phyloP scores from a whole-genome alignment of 2,113 vertebrate genomes.

The Cygnus atratus region DNA sequence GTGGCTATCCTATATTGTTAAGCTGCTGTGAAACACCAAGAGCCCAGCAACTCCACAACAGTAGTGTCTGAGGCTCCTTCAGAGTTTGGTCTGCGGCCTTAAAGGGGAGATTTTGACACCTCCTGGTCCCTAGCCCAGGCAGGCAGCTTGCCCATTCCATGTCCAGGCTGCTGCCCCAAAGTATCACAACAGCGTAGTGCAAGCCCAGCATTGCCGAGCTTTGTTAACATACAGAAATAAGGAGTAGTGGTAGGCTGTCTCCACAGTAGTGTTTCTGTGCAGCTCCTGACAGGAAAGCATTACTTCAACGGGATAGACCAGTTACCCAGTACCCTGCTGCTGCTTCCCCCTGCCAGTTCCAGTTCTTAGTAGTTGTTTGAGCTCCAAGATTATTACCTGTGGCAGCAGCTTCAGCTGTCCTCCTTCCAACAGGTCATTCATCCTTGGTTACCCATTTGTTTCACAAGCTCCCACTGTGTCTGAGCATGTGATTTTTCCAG shows the following conservation, averaged over 20 bases:
- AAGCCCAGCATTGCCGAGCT: background rate
- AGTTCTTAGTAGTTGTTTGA: background rate
- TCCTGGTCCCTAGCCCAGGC: background rate
- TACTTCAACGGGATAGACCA: background rate
- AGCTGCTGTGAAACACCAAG: background rate
- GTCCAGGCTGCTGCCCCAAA: background rate
- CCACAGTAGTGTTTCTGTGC: background rate
- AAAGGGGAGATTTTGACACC: background rate
- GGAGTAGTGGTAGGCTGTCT: background rate
- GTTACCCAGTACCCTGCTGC: background rate
- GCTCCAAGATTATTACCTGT: background rate
- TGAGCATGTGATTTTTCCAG: background rate
- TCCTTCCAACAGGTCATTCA: background rate
- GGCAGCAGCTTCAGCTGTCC: background rate
- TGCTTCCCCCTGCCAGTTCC: background rate
- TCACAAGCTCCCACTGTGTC: background rate
- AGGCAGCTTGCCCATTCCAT: background rate
- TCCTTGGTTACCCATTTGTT: background rate
- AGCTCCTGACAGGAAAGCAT: background rate
- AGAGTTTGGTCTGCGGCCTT: background rate
- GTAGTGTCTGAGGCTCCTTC: background rate
- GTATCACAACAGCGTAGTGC: accelerated
- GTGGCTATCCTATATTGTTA: background rate
- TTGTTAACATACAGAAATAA: background rate
- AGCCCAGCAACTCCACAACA: background rate